Evolutionary conservation across 2,888 invertebrate genomes (phyloP).

Genomic region (Argynnis bischoffii): DNA sequence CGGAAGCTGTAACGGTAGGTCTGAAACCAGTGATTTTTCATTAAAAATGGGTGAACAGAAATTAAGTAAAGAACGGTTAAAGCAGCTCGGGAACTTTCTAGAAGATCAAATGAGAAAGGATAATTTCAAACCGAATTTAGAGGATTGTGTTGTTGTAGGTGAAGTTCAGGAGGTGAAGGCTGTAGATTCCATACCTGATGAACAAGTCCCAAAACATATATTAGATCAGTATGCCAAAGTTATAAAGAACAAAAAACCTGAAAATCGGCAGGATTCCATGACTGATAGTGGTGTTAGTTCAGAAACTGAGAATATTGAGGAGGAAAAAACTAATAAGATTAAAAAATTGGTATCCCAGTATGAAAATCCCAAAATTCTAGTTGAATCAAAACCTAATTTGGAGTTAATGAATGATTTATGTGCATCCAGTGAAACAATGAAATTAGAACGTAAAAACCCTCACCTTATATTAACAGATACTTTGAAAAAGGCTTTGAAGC

Average conservation of each 20-base stretch:
- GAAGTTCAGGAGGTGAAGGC: constrained; percentile 44
- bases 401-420: constrained; percentile 62
- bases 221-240: constrained; percentile 76
- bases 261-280: constrained; percentile 68
- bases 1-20: constrained; percentile 67
- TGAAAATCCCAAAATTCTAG: constrained; percentile 49
- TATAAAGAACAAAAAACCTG: constrained; percentile 60
- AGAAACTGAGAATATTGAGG: constrained; percentile 75
- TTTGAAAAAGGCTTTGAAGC: constrained; percentile 84
- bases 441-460: constrained; percentile 71
- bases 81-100: constrained; percentile 65
- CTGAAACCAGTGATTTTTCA: constrained; percentile 64
- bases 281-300: constrained; percentile 79
- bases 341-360: constrained; percentile 58
- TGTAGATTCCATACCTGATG: constrained; percentile 62
- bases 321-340: constrained; percentile 61
- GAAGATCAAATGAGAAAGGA: constrained; percentile 76
- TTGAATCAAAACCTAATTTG: constrained; percentile 51
- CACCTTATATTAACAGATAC: constrained; percentile 81
- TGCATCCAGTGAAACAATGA: constrained; percentile 71
- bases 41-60: constrained; percentile 67
- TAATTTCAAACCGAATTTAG: constrained; percentile 53
- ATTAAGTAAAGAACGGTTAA: constrained; percentile 68
- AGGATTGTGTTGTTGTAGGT: constrained; percentile 40
- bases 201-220: constrained; percentile 71